These are phyloP conservation scores for Nannoperca australis DNA, from an alignment of 2,797 vertebrate genomes.

Conservation along the genomic window DNA sequence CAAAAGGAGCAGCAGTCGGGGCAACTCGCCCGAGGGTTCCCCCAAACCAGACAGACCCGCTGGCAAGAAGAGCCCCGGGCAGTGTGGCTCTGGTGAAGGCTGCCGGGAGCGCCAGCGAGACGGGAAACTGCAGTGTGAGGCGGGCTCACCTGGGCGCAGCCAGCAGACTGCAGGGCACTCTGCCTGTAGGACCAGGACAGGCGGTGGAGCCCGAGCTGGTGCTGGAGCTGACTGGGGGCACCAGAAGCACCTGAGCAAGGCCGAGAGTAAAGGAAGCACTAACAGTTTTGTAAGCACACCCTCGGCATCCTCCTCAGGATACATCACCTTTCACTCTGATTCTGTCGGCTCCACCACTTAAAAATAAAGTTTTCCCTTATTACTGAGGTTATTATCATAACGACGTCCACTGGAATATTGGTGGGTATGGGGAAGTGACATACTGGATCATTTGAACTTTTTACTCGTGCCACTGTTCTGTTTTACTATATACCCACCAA, in stretches of 20 bases:
- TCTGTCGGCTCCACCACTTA: slow-evolving; percentile 89
- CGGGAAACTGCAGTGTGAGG: slow-evolving; percentile 50
- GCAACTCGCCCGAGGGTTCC: slow-evolving; percentile 64
- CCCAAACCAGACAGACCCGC: slow-evolving; percentile 63
- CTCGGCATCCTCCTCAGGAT: slow-evolving; percentile 88
- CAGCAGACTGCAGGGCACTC: slow-evolving; percentile 63
- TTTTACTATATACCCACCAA: slow-evolving; percentile 52
- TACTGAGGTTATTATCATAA: slow-evolving; percentile 49
- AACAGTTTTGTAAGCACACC: slow-evolving; percentile 93
- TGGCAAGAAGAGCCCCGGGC: slow-evolving; percentile 54
- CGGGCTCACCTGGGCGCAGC: slow-evolving; percentile 57
- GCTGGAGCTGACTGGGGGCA: slow-evolving; percentile 77
- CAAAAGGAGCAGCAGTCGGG: slow-evolving; percentile 68
- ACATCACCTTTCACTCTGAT: slow-evolving; percentile 89
- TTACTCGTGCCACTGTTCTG: slow-evolving; percentile 55
- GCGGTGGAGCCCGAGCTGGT: slow-evolving; percentile 48
- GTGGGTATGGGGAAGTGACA: slow-evolving; percentile 32
- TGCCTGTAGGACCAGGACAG: slow-evolving; percentile 73
- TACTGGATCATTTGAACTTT: slow-evolving; percentile 50
- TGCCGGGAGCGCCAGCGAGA: slow-evolving; percentile 63
- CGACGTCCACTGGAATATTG: slow-evolving; percentile 32
- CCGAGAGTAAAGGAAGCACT: slow-evolving; percentile 86
- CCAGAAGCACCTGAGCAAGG: slow-evolving; percentile 80
- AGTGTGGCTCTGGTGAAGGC: slow-evolving; percentile 62
- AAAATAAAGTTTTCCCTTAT: slow-evolving; percentile 22